Percentiles rank a stretch among this genome's conserved stretches.
Conservation (phyloP, 1,140 invertebrate genomes). For the Pteromalus puparum region DNA sequence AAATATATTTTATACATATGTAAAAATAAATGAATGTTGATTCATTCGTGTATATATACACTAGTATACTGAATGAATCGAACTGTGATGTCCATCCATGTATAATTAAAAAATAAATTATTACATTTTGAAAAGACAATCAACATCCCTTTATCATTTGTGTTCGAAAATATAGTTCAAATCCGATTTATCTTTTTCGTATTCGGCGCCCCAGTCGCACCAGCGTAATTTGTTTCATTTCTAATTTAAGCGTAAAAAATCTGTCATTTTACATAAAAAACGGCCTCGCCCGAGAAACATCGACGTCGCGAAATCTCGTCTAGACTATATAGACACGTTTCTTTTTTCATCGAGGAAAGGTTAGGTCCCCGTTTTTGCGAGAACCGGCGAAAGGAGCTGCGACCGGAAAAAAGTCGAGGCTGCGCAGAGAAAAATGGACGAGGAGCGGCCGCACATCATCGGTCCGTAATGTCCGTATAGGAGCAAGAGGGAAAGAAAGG, state of each 20-base stretch:
- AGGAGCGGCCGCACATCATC: not conserved
- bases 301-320: no score
- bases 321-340: not conserved
- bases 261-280: no score
- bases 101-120: constrained; percentile 23
- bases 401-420: not conserved
- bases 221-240: no score
- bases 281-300: no score
- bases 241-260: no score
- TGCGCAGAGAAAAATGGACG: not conserved
- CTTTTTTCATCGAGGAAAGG: not conserved
- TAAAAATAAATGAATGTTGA: constrained; percentile 28
- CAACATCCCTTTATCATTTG: not conserved
- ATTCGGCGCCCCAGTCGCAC: no score
- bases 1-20: constrained; percentile 39
- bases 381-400: not conserved
- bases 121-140: constrained; percentile 16
- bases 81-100: constrained; percentile 29
- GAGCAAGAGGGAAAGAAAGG: not conserved
- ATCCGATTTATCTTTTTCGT: no score
- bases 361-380: not conserved
- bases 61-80: constrained; percentile 16
- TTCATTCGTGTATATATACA: constrained; percentile 23
- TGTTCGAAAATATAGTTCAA: not conserved
- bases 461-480: not conserved